Base-by-base conservation (phyloP, 35 echinoderm and acorn worm genomes). In the Ptychodera flava region DNA sequence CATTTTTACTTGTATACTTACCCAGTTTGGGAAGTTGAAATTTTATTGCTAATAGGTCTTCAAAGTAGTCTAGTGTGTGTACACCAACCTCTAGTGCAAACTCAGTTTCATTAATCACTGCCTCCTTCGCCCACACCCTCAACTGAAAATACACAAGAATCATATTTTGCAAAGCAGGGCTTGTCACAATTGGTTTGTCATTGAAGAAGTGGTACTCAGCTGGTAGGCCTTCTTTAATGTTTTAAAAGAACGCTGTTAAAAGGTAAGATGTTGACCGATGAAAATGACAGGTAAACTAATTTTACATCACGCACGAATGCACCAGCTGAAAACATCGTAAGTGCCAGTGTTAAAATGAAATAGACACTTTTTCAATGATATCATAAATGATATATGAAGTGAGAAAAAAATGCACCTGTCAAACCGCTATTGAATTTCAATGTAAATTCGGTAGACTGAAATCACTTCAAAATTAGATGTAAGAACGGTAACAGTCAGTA, bases 1-100 rank as follows among this genome's bases (percentile, higher is more conserved):
- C n/a, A n/a, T n/a, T n/a, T n/a, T n/a, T n/a, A n/a, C n/a, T n/a
- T n/a, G n/a, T n/a, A n/a, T n/a, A 78, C 88, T 83, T 91, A 94
- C 96, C 96, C 31, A 99, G 85, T 92, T 99, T 99, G 28, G 90
- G 83, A 1, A 94, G 80, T 0, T 92, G 90, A 77, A 92, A 94
- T 0, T 35, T 16, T 35, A 94, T 31, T 77, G 87, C 88, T 27
- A 90, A 99, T 34, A 94, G 94, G 0, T 92, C 82, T 80, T 94
- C 96, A 64, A 83, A 99, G 87, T 90, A 99, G 16, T 94, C 78
- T 0, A 90, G 92, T 32, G 94, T 90, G 35, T 93, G 92, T 30
- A 94, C 83, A 52, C 96, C 96, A 31, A 94, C 33, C 1, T 77
- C 6, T 0, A 99, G 82, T 1, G 92, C 78, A 37, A 94, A 99